These are phyloP conservation scores for Phyllopteryx taeniolatus DNA, from an alignment of 2,113 vertebrate genomes.

Conservation along the genomic window DNA sequence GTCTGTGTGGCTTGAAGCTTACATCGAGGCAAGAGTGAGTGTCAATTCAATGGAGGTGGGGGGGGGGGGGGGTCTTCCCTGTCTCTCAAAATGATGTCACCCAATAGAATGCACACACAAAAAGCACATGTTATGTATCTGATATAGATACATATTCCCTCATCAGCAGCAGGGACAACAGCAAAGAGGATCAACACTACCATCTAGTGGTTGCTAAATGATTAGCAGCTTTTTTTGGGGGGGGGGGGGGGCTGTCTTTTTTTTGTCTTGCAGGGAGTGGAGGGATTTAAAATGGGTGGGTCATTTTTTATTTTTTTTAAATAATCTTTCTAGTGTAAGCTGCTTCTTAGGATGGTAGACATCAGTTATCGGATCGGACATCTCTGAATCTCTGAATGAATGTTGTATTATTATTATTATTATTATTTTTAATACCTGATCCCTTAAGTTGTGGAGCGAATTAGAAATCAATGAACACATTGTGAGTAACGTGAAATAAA, in stretches of 20 bases:
- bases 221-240: conserved; percentile 53
- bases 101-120: background rate
- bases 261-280: conserved; percentile 23
- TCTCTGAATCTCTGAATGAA: conserved; percentile 51
- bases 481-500: conserved; percentile 38
- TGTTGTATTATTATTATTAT: conserved; percentile 21
- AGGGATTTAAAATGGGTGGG: background rate
- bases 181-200: conserved; percentile 28
- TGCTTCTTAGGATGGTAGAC: conserved; percentile 52
- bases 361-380: conserved; percentile 60
- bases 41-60: too few species aligned
- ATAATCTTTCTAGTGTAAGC: conserved; percentile 11
- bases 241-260: background rate
- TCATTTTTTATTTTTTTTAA: background rate
- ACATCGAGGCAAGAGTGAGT: too few species aligned
- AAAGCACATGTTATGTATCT: background rate
- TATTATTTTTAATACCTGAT: conserved; percentile 41
- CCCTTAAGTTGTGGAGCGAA: conserved; percentile 1
- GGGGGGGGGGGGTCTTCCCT: background rate
- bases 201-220: conserved; percentile 46
- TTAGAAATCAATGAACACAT: background rate
- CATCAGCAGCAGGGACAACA: background rate
- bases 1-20: too few species aligned
- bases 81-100: background rate
- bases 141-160: background rate